Evolutionary conservation across 2,888 invertebrate species (phyloP).

Genomic region (Galeruca laticollis): DNA sequence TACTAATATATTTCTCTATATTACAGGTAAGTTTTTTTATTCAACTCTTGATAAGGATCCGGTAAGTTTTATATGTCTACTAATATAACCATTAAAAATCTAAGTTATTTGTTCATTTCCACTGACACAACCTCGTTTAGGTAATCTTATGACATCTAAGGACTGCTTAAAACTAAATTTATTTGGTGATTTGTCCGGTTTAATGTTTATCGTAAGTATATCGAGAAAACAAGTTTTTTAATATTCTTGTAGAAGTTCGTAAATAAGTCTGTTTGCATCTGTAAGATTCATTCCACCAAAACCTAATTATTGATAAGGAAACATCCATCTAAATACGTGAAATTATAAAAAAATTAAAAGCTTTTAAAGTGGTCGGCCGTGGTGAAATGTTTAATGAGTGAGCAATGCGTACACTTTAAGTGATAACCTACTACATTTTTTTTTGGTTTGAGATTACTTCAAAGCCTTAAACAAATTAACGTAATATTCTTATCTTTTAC

Average conservation of each 20-base stretch:
- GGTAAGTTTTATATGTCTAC: conserved; percentile 27
- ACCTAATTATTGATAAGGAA: neutral
- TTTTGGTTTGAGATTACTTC: neutral
- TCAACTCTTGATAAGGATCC: neutral
- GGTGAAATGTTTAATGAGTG: neutral
- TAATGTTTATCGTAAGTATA: conserved; percentile 44
- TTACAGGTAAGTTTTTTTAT: conserved; percentile 34
- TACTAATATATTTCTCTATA: conserved; percentile 13
- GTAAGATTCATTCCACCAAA: conserved; percentile 5
- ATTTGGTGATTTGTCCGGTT: conserved; percentile 45
- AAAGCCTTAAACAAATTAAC: neutral
- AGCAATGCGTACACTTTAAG: neutral
- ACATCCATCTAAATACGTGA: conserved; percentile 1
- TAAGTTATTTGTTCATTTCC: conserved; percentile 32
- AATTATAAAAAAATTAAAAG: conserved; percentile 4
- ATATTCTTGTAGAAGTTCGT: conserved; percentile 34
- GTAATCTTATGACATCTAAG: conserved; percentile 26
- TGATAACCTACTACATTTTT: conserved; percentile 7
- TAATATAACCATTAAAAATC: conserved; percentile 35
- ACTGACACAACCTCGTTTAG: conserved; percentile 9
- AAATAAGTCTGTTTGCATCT: neutral
- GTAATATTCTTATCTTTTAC: neutral
- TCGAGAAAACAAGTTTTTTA: conserved; percentile 38
- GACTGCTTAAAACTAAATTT: conserved; percentile 43
- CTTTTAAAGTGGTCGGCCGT: neutral